Percentiles rank a stretch among this genome's conserved stretches.
phyloP scores from a whole-genome alignment of 2,797 vertebrate genomes.

The Cuniculus paca region DNA sequence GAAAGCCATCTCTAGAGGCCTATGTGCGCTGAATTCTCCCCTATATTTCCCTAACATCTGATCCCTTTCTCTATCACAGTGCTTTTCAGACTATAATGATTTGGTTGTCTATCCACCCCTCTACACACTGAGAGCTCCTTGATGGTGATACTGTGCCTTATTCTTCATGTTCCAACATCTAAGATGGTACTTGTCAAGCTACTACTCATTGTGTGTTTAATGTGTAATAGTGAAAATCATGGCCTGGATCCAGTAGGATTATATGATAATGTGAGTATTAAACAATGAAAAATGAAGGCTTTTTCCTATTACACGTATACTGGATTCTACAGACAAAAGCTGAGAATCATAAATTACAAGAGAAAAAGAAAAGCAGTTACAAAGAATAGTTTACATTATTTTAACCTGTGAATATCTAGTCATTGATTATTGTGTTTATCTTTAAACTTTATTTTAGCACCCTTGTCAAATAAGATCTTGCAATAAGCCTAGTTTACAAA shows the following conservation, averaged over 20 bases:
- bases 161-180: neutral
- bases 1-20: neutral
- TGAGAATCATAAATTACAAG: slow-evolving; percentile 1
- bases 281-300: neutral
- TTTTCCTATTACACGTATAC: neutral
- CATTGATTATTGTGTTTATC: neutral
- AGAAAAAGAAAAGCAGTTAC: slow-evolving; percentile 22
- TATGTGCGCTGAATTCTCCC: neutral
- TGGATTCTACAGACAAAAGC: neutral
- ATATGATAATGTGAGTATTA: neutral
- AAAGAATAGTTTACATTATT: neutral
- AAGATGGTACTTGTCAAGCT: neutral
- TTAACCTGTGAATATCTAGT: neutral
- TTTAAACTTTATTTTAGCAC: neutral
- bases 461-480: neutral
- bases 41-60: neutral
- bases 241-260: neutral
- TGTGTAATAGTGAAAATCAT: neutral
- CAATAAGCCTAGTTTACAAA: neutral
- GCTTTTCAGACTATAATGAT: neutral
- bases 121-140: neutral
- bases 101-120: neutral
- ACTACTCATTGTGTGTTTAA: neutral
- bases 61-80: neutral
- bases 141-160: neutral